These are phyloP conservation scores for Cynocephalus volans DNA, from an alignment of 2,113 vertebrate genomes.

Conservation along the genomic window DNA sequence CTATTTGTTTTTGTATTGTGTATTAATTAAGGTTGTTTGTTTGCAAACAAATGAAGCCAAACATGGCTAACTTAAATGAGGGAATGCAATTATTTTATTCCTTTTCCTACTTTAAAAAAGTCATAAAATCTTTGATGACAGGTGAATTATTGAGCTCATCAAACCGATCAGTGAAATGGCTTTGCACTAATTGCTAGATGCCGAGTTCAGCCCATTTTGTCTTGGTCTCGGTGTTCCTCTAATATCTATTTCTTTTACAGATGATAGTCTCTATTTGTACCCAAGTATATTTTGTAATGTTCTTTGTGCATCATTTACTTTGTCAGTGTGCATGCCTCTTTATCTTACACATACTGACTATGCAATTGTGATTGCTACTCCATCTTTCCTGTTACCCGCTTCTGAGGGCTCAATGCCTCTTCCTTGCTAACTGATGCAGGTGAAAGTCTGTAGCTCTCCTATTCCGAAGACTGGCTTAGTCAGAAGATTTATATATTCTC, in stretches of 20 bases:
- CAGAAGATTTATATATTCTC: conserved; percentile 56
- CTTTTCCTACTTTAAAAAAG: conserved; percentile 46
- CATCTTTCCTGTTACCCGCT: conserved; percentile 53
- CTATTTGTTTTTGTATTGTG: conserved; percentile 9
- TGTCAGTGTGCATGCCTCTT: conserved; percentile 12
- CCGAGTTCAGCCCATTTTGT: conserved; percentile 51
- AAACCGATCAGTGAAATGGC: conserved; percentile 30
- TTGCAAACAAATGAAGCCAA: background rate
- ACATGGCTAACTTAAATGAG: background rate
- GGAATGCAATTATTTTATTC: conserved; percentile 50
- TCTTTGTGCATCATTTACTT: conserved; percentile 4
- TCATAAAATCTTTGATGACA: conserved; percentile 23
- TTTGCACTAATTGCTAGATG: conserved; percentile 53
- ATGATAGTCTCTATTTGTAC: conserved; percentile 14
- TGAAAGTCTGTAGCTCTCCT: conserved; percentile 37
- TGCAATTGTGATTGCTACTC: background rate
- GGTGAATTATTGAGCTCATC: conserved; percentile 51
- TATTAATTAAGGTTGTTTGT: background rate
- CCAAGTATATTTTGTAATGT: conserved; percentile 51
- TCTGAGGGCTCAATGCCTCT: conserved; percentile 1
- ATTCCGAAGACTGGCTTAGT: conserved; percentile 47
- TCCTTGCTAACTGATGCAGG: conserved; percentile 7
- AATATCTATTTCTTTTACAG: conserved; percentile 44
- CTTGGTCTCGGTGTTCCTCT: conserved; percentile 46
- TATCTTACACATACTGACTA: background rate